Conservation (phyloP, 2,113 vertebrate genomes). For the Oncorhynchus keta region DNA sequence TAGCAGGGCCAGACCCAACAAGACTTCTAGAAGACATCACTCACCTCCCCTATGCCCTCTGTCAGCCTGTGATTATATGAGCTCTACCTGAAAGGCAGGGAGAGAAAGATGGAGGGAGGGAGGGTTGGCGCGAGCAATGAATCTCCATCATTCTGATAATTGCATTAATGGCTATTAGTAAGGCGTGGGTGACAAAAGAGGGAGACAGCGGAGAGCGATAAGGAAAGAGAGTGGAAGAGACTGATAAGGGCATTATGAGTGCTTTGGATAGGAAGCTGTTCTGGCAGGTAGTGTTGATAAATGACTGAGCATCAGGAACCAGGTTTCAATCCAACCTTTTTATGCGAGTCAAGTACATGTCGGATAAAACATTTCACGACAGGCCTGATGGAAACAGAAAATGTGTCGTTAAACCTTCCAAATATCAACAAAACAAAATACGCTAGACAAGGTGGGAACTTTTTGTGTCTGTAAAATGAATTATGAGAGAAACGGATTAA, state of each 20-base stretch:
- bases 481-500: no score
- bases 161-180: slow-evolving; percentile 69
- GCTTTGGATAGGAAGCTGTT: slow-evolving; percentile 43
- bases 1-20: not conserved
- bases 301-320: slow-evolving; percentile 53
- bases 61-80: slow-evolving; percentile 47
- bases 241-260: slow-evolving; percentile 50
- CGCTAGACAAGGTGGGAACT: no score
- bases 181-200: slow-evolving; percentile 53
- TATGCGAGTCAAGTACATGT: slow-evolving; percentile 17
- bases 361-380: no score
- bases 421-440: no score
- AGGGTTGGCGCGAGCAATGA: slow-evolving; percentile 44
- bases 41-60: slow-evolving; percentile 40
- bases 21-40: slow-evolving; percentile 46
- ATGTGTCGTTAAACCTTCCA: no score
- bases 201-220: slow-evolving; percentile 15
- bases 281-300: slow-evolving; percentile 68
- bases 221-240: slow-evolving; percentile 43
- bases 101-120: slow-evolving; percentile 4
- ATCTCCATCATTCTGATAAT: slow-evolving; percentile 46
- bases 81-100: slow-evolving; percentile 19
- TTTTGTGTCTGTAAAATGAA: no score
- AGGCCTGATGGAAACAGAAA: no score
- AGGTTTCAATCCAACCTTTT: no score